These are phyloP conservation scores for Papilio helenus DNA, from an alignment of 1,140 invertebrate genomes.

Conservation along the genomic window DNA sequence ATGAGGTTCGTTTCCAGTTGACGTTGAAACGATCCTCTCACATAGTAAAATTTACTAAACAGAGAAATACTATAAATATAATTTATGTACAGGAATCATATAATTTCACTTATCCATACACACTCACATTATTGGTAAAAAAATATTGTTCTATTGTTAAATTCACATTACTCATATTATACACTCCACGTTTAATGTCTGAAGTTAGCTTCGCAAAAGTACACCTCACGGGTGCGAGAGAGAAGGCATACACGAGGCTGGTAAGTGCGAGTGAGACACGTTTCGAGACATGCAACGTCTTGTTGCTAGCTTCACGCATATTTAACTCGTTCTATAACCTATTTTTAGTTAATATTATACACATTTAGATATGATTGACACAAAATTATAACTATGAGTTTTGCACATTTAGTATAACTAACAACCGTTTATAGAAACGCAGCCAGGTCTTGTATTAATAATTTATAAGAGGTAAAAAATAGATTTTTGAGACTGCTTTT, in stretches of 20 bases:
- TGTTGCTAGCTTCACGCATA: background rate
- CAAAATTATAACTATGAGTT: background rate
- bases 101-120: conserved; percentile 34
- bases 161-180: conserved; percentile 36
- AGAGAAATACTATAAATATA: conserved; percentile 34
- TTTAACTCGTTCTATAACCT: background rate
- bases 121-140: conserved; percentile 38
- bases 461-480: too few relatives aligned
- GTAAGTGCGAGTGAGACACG: background rate
- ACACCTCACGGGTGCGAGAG: background rate
- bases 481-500: background rate
- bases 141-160: conserved; percentile 34
- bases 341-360: background rate
- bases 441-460: background rate
- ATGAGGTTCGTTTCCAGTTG: background rate
- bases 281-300: background rate
- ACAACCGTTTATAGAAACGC: background rate
- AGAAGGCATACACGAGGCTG: background rate
- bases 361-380: background rate
- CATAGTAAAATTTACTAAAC: conserved; percentile 39
- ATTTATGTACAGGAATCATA: conserved; percentile 37
- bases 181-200: background rate
- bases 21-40: conserved; percentile 1
- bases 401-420: conserved; percentile 3
- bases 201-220: background rate